Evolutionary conservation across 35 echinoderm and acorn worm genomes (phyloP).

Genomic region (Acanthaster planci): DNA sequence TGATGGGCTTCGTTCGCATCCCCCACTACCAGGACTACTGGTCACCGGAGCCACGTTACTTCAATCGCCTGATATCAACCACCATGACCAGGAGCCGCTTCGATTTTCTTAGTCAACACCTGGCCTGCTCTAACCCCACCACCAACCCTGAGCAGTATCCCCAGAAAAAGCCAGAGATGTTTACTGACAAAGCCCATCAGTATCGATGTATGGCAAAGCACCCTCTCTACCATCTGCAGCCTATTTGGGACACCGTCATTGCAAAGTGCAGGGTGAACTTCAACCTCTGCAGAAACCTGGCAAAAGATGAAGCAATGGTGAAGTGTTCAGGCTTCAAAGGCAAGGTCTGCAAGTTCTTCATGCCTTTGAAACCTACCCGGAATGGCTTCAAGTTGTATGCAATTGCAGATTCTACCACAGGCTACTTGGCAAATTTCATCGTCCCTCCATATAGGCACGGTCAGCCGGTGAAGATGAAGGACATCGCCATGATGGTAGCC

Average conservation of each 20-base stretch:
- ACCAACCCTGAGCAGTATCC: not conserved
- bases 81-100: not conserved
- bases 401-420: conserved; percentile 34
- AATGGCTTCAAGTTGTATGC: conserved; percentile 52
- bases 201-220: not conserved
- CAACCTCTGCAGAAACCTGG: conserved; percentile 10
- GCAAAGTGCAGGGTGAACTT: not conserved
- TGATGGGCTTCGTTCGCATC: not conserved
- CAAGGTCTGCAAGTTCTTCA: conserved; percentile 35
- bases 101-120: not conserved
- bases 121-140: not conserved
- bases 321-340: conserved; percentile 38
- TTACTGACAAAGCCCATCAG: not conserved
- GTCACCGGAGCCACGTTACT: not conserved
- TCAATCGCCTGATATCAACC: not conserved
- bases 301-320: conserved; percentile 64
- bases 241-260: conserved; percentile 9
- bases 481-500: not conserved
- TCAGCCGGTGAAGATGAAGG: not conserved
- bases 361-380: conserved; percentile 47
- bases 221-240: conserved; percentile 5
- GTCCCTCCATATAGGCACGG: not conserved
- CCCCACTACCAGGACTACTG: not conserved
- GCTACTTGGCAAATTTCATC: conserved; percentile 41
- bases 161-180: not conserved